Base-by-base conservation (phyloP, 2,797 vertebrate genomes). In the Distichodus sexfasciatus region DNA sequence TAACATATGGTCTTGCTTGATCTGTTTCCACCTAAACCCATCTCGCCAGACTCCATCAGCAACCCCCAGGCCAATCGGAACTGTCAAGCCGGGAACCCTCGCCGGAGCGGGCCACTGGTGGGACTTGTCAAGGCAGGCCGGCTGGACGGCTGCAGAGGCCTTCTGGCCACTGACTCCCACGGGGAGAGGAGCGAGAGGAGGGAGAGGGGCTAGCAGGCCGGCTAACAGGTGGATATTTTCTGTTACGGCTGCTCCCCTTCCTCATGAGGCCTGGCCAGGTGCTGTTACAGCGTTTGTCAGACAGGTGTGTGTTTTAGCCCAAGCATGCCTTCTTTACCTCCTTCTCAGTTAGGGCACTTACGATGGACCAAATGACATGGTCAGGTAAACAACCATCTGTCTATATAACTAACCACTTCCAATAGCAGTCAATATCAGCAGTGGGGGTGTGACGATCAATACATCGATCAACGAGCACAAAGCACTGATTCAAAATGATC, bases 141-240 rank as follows among this genome's bases (percentile, higher is more conserved):
- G 85, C 81, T 85, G 84, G 82, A 77, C 78, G 44, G 47, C 70
- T 85, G 87, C 85, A 84, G 75, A 76, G 79, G 78, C 86, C 83
- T 84, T 88, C 84, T 89, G 86, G 71, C 81, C 82, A 51, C 60
- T 48, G 61, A 74, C 38, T 81, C 86, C 82, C 81, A 71, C 23
- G 40, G 80, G 69, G 74, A n/a, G 68, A 79, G 47, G 60, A 66
- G 76, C 72, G 77, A 61, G 62, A 31, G 31, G 41, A 41, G 12
- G 15, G 48, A 41, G 54, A 63, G 15, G 58, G 24, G n/a, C 17
- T 61, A 44, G 14, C 38, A 60, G 40, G 26, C 58, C 24, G n/a
- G 38, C 23, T 60, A 61, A 44, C 38, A 61, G 38, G 58, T 61
- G 58, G 58, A 17, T 44, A 43, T 61, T 23, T 43, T 43, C 58